Evolutionary conservation across 2,113 vertebrate genomes (phyloP), one percentile per base, ranked within the genome.

Genomic region (Aphyosemion australe): DNA sequence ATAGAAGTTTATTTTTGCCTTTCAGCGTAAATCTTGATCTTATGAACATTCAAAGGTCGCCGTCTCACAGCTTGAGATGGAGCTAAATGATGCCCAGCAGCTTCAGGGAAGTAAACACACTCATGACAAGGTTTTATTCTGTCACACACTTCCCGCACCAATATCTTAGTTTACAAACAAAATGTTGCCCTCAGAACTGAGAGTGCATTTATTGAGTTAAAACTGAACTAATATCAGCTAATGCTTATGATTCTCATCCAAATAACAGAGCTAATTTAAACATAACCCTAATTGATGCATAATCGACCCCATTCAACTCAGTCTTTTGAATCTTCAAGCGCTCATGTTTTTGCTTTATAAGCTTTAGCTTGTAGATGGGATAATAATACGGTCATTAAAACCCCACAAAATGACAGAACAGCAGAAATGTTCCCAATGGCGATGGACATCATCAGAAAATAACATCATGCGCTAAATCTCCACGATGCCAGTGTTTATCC

Each of bases 11-110:
- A 26, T 26, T 26, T 26, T 26, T 1, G 26, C 26, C 26, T 26
- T 26, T 5, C 26, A 26, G 5, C 26, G 5, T 26, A 26, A 26
- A 26, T 26, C 26, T 26, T 26, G 26, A 26, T 26, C 1, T 26
- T 26, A 26, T 26, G 26, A 4, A 26, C 26, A 26, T 26, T 26
- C 26, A 2, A 26, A 72, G 79, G 84, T 89, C 83, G 76, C 15
- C 11, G 16, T 76, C 69, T 82, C 84, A 80, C 80, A 83, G 88
- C 84, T 88, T 81, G 80, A 21, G 14, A 32, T 8, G 47, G 69
- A 39, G 58, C 61, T 81, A 84, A 85, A 77, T 87, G 79, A 84
- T 69, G 78, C 78, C 77, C 78, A 69, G 58, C 42, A 47, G 68
- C 73, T 72, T 76, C 8, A n/a, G 62, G 48, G 61, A 63, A 69